These are phyloP conservation scores for Linyphia triangularis DNA, from an alignment of 2,888 invertebrate genomes.

Conservation along the genomic window DNA sequence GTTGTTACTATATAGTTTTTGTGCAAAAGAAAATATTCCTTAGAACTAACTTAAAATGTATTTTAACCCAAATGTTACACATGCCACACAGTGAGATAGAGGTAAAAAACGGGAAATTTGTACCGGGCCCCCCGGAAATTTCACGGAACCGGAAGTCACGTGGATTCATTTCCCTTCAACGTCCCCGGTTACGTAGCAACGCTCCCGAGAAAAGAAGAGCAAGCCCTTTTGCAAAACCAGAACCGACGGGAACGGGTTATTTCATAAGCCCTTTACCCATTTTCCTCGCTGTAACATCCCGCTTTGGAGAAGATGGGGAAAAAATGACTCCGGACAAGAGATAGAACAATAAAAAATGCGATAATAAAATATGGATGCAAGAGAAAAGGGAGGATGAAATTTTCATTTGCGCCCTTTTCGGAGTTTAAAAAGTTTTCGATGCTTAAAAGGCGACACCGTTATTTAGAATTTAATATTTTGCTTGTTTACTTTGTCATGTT, in stretches of 20 bases:
- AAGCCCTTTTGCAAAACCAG: conserved; percentile 40
- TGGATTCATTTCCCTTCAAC: conserved; percentile 65
- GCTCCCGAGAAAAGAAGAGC: conserved; percentile 23
- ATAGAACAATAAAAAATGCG: neutral
- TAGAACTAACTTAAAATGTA: no score
- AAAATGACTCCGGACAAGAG: conserved; percentile 11
- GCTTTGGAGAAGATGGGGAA: neutral
- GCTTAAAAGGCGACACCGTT: conserved; percentile 35
- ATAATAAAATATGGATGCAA: conserved; percentile 40
- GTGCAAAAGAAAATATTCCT: no score
- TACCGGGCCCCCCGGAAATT: conserved; percentile 18
- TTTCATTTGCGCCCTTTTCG: conserved; percentile 46
- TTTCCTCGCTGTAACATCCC: conserved; percentile 26
- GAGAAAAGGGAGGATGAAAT: conserved; percentile 38
- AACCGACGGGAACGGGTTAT: conserved; percentile 58
- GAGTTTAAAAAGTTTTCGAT: conserved; percentile 21
- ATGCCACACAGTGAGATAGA: no score
- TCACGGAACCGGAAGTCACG: conserved; percentile 60
- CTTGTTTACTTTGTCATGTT: conserved; percentile 51
- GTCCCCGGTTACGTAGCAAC: conserved; percentile 50
- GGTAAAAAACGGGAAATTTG: conserved; percentile 13
- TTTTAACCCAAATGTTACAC: no score
- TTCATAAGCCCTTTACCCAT: conserved; percentile 43
- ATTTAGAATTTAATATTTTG: conserved; percentile 63
- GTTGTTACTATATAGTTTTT: no score